Evolutionary conservation across 2,113 vertebrate species (phyloP).

Genomic region (Athene noctua): DNA sequence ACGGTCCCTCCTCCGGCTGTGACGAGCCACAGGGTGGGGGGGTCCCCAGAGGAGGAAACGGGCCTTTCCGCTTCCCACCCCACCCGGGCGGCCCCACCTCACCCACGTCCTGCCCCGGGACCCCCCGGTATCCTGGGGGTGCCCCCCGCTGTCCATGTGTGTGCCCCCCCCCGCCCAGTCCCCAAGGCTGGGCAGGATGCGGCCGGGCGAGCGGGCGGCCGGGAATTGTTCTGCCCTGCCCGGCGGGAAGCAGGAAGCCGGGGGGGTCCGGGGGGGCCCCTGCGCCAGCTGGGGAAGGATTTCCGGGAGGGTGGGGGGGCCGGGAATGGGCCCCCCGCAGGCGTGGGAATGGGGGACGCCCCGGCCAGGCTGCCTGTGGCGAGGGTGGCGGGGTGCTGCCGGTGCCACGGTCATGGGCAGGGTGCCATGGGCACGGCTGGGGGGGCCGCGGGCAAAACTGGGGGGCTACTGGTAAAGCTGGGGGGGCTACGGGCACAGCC

Average conservation of each 20-base stretch:
- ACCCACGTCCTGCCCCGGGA: not conserved
- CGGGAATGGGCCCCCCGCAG: not conserved
- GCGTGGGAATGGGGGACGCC: conserved; percentile 13
- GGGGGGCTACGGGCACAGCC: not conserved
- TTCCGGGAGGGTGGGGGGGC: conserved; percentile 29
- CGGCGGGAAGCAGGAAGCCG: not conserved
- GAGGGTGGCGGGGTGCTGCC: too few species aligned
- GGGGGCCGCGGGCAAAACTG: not conserved
- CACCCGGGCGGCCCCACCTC: not conserved
- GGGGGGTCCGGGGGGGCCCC: not conserved
- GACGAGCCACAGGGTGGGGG: not conserved
- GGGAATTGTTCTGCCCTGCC: conserved; percentile 2
- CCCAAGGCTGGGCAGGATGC: not conserved
- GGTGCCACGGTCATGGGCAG: not conserved
- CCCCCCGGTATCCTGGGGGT: not conserved
- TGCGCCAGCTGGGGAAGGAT: not conserved
- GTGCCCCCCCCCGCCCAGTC: not conserved
- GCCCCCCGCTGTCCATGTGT: not conserved
- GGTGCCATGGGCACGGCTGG: not conserved
- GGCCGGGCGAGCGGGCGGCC: not conserved
- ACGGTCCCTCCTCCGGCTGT: not conserved
- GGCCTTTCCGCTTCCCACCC: not conserved
- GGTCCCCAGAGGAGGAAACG: not conserved
- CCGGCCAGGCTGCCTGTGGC: accelerated
- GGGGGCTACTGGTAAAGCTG: accelerated